phyloP scores from a whole-genome alignment of 2,888 invertebrate species.

The Dermolepida albohirtum region DNA sequence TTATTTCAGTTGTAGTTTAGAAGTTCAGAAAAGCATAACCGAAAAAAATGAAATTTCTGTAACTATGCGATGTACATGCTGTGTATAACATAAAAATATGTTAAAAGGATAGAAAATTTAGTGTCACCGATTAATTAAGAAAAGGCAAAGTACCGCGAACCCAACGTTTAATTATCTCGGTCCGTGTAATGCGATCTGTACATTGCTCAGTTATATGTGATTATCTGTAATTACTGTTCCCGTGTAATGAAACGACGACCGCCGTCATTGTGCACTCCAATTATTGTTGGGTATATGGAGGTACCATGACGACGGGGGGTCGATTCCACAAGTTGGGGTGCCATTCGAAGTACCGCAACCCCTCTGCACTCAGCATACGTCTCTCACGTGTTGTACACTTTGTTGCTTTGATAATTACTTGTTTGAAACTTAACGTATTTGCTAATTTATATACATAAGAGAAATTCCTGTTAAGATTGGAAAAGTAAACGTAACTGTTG shows the following conservation, averaged over 20 bases:
- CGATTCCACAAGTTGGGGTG: slow-evolving; percentile 36
- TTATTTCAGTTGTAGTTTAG: too few species aligned
- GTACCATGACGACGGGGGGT: slow-evolving; percentile 41
- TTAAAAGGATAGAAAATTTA: not conserved
- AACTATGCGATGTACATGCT: not conserved
- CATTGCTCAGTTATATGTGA: slow-evolving; percentile 39
- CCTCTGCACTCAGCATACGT: not conserved
- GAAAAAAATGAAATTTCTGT: too few species aligned
- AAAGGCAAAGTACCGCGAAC: slow-evolving; percentile 26
- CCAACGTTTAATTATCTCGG: slow-evolving; percentile 33
- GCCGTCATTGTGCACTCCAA: slow-evolving; percentile 43
- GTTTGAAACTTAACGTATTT: slow-evolving; percentile 20
- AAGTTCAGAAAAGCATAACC: too few species aligned
- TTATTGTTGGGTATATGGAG: slow-evolving; percentile 38
- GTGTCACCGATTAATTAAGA: slow-evolving; percentile 30
- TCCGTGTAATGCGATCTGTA: slow-evolving; percentile 38
- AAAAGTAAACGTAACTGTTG: too few species aligned
- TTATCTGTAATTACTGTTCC: slow-evolving; percentile 41
- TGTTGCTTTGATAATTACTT: slow-evolving; percentile 35
- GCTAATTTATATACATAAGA: slow-evolving; percentile 13
- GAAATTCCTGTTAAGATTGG: not conserved
- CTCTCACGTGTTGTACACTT: slow-evolving; percentile 36
- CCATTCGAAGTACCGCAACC: slow-evolving; percentile 28
- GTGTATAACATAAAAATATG: not conserved
- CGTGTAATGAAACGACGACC: slow-evolving; percentile 41